Base-by-base conservation (phyloP, 1,140 invertebrate genomes). In the Antheraea mylitta region DNA sequence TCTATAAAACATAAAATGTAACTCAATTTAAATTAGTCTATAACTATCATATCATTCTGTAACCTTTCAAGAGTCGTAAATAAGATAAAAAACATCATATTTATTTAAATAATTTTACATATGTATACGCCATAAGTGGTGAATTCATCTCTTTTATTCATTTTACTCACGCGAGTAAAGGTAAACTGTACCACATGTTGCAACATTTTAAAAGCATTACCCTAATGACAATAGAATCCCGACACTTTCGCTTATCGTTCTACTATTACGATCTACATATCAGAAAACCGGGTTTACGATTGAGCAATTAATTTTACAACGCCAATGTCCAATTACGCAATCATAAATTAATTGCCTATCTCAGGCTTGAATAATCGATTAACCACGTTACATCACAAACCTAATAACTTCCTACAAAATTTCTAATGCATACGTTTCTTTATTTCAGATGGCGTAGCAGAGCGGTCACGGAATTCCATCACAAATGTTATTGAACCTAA, bases 361-460 rank as follows among this genome's bases (percentile, higher is more conserved):
- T 53, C 38, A 18, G 19, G 38, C 19, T 65, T 22, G 38, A 42
- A 48, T 18, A 38, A 18, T 42, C 18, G 45, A 16, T 53, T 53
- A 53, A 53, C 10, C 5, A 2, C 36, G 10, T 22, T 48, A 65
- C 18, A 48, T 48, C 18, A 65, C 37, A 19, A 8, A 64, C 37
- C 45, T 53, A 53, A 53, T 53, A 18, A 64, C 37, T 42, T 38
- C 16, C 30, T 38, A 64, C 37, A 53, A 30, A 30, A 53, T 53
- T 19, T 22, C 42, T 48, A 19, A 65, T 18, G 9, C 18, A n/a
- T 42, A 18, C 18, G 19, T 65, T 10, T 18, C 11, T 68, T 87
- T 87, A 83, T 91, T 91, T 64, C 89, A 91, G 89, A 89, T 89
- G 89, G 82, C 86, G 86, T 88, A 91, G 85, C 80, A 79, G 83